Percentiles rank a stretch among this genome's conserved stretches.
phyloP scores from a whole-genome alignment of 2,797 vertebrate species.

The Capromys pilorides region DNA sequence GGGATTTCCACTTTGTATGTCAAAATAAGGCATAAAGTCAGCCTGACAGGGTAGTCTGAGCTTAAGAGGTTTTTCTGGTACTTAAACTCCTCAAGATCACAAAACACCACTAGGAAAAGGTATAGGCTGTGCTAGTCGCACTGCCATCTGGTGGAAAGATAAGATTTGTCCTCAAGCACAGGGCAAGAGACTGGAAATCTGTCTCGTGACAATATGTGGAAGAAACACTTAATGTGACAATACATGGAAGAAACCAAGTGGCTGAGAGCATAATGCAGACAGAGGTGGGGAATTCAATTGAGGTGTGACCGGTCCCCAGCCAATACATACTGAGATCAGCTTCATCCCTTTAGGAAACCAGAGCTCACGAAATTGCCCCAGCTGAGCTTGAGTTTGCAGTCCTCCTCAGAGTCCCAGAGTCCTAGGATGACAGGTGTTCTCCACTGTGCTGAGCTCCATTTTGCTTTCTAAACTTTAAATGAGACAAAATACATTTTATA shows the following conservation, averaged over 20 bases:
- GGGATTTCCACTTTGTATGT: neutral
- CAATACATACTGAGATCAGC: neutral
- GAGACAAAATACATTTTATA: constrained; percentile 60
- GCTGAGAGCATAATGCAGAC: neutral
- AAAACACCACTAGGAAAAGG: neutral
- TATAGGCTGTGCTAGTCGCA: constrained; percentile 45
- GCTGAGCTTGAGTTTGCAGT: neutral
- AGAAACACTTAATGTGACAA: neutral
- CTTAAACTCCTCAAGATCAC: neutral
- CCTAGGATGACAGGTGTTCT: neutral
- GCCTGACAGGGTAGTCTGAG: neutral
- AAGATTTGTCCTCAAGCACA: constrained; percentile 24
- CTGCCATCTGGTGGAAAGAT: constrained; percentile 78
- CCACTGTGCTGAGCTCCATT: neutral
- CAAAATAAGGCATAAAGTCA: neutral
- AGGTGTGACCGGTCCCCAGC: neutral
- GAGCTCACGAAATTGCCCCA: neutral
- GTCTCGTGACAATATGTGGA: neutral
- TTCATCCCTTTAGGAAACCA: neutral
- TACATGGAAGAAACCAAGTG: neutral
- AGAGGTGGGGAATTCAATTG: neutral
- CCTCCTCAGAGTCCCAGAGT: neutral
- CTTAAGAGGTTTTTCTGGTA: neutral
- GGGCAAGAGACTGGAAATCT: neutral
- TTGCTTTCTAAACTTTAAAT: constrained; percentile 13